Evolutionary conservation across 2,888 invertebrate genomes (phyloP).

Genomic region (Agonopterix heracliana): DNA sequence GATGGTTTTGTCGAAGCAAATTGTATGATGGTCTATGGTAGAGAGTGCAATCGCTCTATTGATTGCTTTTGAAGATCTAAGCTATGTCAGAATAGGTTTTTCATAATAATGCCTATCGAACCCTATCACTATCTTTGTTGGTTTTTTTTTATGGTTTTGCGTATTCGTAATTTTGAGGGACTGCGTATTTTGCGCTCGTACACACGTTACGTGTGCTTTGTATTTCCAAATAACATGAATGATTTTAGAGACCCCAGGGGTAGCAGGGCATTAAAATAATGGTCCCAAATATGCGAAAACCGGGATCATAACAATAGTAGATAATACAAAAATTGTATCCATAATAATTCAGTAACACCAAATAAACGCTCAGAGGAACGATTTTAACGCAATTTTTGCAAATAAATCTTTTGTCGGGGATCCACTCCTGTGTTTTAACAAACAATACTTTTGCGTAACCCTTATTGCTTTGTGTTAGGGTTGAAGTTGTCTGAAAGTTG

Average conservation of each 20-base stretch:
- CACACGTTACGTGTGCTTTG: too few species aligned
- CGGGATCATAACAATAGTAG: not conserved
- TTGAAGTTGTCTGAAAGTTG: not conserved
- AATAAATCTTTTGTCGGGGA: slow-evolving; percentile 30
- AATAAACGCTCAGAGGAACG: slow-evolving; percentile 14
- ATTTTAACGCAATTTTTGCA: slow-evolving; percentile 30
- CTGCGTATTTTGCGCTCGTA: too few species aligned
- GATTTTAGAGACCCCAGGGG: not conserved
- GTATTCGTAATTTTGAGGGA: too few species aligned
- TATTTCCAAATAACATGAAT: too few species aligned
- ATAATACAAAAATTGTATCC: not conserved
- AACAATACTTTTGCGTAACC: slow-evolving; percentile 3
- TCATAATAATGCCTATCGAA: too few species aligned
- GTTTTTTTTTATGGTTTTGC: too few species aligned
- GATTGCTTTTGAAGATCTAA: too few species aligned
- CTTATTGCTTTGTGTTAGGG: slow-evolving; percentile 4
- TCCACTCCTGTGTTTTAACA: slow-evolving; percentile 1
- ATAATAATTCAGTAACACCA: not conserved
- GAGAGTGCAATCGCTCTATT: too few species aligned
- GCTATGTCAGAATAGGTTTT: too few species aligned
- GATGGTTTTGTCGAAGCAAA: too few species aligned
- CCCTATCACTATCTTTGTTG: too few species aligned
- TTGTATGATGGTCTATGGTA: too few species aligned
- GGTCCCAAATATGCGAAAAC: not conserved
- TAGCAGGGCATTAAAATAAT: not conserved